A percentile compares a stretch with the other conserved stretches of the same genome.
phyloP scores from a whole-genome alignment of 2,888 invertebrate species.

The Thumatha senex region DNA sequence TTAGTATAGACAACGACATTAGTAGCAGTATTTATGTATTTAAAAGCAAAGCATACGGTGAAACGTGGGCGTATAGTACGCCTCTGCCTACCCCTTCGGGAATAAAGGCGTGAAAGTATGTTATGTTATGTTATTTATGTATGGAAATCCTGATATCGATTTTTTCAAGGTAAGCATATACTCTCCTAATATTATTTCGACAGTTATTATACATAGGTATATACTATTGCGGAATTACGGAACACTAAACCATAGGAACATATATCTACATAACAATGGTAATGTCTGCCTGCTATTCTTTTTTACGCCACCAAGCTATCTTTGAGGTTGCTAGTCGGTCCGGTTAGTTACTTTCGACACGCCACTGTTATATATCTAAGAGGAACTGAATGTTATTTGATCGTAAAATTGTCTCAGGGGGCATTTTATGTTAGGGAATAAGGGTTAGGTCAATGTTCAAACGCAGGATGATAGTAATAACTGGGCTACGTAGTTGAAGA shows the following conservation, averaged over 20 bases:
- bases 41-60: too few species aligned
- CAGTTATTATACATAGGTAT: constrained; percentile 1
- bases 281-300: background rate
- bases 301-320: too few species aligned
- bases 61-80: too few species aligned
- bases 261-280: background rate
- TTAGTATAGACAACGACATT: too few species aligned
- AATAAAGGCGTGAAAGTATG: too few species aligned
- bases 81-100: too few species aligned
- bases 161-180: constrained; percentile 23
- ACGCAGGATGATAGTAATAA: constrained; percentile 36
- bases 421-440: constrained; percentile 46
- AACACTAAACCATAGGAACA: background rate
- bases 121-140: too few species aligned
- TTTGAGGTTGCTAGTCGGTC: too few species aligned
- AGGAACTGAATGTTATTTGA: constrained; percentile 48
- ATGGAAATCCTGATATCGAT: background rate
- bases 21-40: too few species aligned
- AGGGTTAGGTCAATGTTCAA: constrained; percentile 42
- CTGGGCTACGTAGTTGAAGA: constrained; percentile 44
- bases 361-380: constrained; percentile 25
- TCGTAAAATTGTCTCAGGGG: constrained; percentile 35
- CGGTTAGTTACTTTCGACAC: constrained; percentile 35
- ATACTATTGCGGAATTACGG: constrained; percentile 3
- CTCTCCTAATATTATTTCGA: constrained; percentile 6